Base-by-base conservation (phyloP, 2,113 vertebrate species). In the Rallus limicola region DNA sequence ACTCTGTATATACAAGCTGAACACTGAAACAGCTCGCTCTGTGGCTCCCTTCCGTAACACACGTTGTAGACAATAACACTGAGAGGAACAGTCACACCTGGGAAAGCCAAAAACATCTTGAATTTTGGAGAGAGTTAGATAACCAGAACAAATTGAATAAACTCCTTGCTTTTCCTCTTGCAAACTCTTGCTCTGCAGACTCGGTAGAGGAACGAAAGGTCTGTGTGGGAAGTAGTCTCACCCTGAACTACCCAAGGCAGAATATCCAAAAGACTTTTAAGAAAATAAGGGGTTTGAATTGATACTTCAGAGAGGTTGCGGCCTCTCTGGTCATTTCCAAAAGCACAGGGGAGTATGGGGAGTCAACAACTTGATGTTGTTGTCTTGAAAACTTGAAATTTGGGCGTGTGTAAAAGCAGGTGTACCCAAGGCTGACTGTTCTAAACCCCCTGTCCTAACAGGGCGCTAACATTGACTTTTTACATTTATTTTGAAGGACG, bases 401-500 rank as follows among this genome's bases (percentile, higher is more conserved):
- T 50, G 44, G 4, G 1, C 52, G 25, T 64, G 52, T 74, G 13
- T 55, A 72, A 12, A 71, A 87, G 48, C 6, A n/a, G 40, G 3
- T 91, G 26, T 23, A 23, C 87, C 93, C 36, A 71, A 64, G 36
- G 36, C 40, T 67, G 46, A 68, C 71, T 90, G 85, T 93, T 89
- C 31, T 60, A 40, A 90, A 64, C 62, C 38, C 18, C 82, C 63
- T 72, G 40, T 59, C 63, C 81, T 95, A 48, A 92, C 25, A 36
- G 14, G 86, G 50, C 55, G 13, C 92, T 97, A 93, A 97, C 75
- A 1, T 28, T 82, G 88, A 58, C 95, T 89, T 92, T 88, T 97
- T 68, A 60, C 86, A 15, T 93, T 95, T 97, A 69, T 88, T 92
- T 97, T 97, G 59, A 98, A 99, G 99, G 98, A 99, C 99, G 7